phyloP scores from a whole-genome alignment of 2,888 invertebrate genomes.

The Synergus gifuensis region DNA sequence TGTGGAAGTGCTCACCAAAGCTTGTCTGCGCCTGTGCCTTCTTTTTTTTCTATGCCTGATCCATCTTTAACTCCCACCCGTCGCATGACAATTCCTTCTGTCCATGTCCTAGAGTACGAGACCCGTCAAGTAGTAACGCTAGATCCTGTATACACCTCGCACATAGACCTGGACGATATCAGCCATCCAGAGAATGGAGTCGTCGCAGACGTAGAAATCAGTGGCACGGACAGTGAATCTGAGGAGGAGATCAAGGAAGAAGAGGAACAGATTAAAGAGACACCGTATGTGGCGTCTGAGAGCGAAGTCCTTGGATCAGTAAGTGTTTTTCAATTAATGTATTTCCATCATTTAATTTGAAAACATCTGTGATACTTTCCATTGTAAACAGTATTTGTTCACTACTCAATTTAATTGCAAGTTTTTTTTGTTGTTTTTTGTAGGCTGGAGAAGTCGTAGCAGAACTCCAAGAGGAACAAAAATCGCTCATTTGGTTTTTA shows the following conservation, averaged over 20 bases:
- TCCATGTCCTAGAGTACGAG: conserved; percentile 70
- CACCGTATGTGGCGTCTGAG: conserved; percentile 79
- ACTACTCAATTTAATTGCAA: background rate
- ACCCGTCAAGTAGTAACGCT: conserved; percentile 75
- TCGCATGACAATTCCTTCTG: conserved; percentile 72
- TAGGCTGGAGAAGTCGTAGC: conserved; percentile 92
- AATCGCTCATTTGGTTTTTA: conserved; percentile 95
- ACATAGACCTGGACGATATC: conserved; percentile 85
- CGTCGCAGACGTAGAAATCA: conserved; percentile 79
- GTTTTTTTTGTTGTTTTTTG: conserved; percentile 9
- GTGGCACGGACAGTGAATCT: conserved; percentile 82
- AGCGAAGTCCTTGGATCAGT: conserved; percentile 80
- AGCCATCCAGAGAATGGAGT: conserved; percentile 84
- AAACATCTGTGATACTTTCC: background rate
- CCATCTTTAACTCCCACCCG: conserved; percentile 54
- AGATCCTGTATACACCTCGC: conserved; percentile 74
- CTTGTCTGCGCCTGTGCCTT: conserved; percentile 42
- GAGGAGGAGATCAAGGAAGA: conserved; percentile 81
- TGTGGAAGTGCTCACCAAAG: conserved; percentile 32
- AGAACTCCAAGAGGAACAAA: conserved; percentile 96
- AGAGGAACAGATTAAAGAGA: conserved; percentile 76
- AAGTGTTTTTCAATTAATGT: conserved; percentile 43
- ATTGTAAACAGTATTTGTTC: background rate
- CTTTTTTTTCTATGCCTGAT: conserved; percentile 48
- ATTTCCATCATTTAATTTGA: background rate